These are phyloP conservation scores for Synanthedon andrenaeformis DNA, from an alignment of 2,888 invertebrate species.

Conservation along the genomic window DNA sequence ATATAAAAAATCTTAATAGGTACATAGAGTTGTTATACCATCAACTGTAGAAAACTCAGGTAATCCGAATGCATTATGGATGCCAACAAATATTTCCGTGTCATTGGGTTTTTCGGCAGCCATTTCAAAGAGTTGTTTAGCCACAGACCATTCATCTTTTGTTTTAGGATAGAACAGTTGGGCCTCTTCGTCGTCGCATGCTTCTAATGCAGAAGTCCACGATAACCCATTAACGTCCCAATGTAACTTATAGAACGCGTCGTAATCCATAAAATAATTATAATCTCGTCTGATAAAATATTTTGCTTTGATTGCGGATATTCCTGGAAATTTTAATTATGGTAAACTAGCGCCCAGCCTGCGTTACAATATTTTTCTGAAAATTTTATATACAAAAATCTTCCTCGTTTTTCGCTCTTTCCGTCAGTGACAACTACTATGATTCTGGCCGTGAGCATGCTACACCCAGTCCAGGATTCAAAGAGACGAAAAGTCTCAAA, in stretches of 20 bases:
- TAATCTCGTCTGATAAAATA: slow-evolving; percentile 25
- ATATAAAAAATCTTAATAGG: not conserved
- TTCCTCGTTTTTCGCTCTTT: too few species aligned
- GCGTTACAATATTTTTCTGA: not conserved
- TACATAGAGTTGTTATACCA: slow-evolving; percentile 15
- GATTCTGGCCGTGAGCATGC: too few species aligned
- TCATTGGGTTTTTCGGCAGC: slow-evolving; percentile 13
- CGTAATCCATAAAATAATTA: slow-evolving; percentile 20
- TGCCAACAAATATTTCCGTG: slow-evolving; percentile 24
- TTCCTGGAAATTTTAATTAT: not conserved
- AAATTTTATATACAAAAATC: not conserved
- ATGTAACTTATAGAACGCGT: slow-evolving; percentile 33
- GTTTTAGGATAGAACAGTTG: slow-evolving; percentile 27
- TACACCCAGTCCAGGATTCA: too few species aligned
- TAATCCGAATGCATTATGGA: slow-evolving; percentile 23
- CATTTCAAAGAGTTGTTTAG: slow-evolving; percentile 14
- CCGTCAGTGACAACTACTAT: too few species aligned
- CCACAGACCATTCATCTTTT: slow-evolving; percentile 22
- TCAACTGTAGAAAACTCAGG: slow-evolving; percentile 33
- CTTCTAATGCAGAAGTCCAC: slow-evolving; percentile 21
- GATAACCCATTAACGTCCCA: slow-evolving; percentile 13
- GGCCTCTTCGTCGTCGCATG: slow-evolving; percentile 29
- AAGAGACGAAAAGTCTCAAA: too few species aligned
- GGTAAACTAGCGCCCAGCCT: too few species aligned
- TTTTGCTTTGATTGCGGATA: not conserved